These are phyloP conservation scores for Brevimyrus niger DNA, from an alignment of 2,113 vertebrate species.

Conservation along the genomic window DNA sequence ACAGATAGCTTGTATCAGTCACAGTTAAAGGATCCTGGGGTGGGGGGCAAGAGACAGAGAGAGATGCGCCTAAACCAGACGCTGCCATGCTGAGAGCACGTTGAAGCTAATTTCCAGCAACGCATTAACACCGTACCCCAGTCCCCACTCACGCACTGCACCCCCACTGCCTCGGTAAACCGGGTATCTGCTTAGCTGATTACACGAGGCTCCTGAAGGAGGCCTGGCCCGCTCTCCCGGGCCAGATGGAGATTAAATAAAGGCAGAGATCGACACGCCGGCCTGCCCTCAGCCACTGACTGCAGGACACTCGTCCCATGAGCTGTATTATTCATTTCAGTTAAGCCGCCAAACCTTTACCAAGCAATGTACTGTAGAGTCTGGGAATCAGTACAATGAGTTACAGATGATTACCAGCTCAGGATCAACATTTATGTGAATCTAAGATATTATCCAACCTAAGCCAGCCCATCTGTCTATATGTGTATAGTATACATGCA, in stretches of 20 bases:
- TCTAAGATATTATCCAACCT: neutral
- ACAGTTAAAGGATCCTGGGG: neutral
- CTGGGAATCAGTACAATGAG: neutral
- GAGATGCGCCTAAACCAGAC: conserved; percentile 49
- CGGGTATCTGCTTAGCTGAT: neutral
- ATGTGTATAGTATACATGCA: neutral
- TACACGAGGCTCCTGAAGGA: neutral
- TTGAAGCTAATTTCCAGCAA: conserved; percentile 53
- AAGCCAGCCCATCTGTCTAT: neutral
- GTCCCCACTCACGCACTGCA: neutral
- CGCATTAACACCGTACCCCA: conserved; percentile 40
- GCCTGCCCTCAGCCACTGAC: neutral
- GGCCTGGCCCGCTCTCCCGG: neutral
- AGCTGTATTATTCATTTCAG: neutral
- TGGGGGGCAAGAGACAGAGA: conserved; percentile 28
- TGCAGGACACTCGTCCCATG: neutral
- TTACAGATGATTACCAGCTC: neutral
- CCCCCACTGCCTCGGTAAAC: neutral
- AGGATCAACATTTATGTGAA: neutral
- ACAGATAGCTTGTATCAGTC: conserved; percentile 29
- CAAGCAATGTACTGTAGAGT: neutral
- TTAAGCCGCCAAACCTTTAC: neutral
- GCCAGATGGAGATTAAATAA: conserved; percentile 1
- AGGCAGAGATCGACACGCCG: neutral
- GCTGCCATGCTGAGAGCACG: conserved; percentile 50